These are phyloP conservation scores for Radopholus similis DNA, from an alignment of 1,140 invertebrate species.

Conservation along the genomic window DNA sequence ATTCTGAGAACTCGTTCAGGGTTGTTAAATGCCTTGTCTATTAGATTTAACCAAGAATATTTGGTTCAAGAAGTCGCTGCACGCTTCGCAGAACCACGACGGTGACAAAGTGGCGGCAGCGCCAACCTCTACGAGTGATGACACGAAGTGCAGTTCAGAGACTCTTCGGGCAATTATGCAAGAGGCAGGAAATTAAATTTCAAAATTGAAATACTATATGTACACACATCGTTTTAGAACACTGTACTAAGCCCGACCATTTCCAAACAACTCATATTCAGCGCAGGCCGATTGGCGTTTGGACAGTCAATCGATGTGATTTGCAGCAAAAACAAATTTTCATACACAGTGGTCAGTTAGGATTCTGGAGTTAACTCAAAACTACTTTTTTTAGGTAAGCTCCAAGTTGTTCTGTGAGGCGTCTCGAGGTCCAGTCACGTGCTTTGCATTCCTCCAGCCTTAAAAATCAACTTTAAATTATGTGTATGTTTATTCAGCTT, in stretches of 20 bases:
- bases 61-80: too few species aligned
- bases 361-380: background rate
- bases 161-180: slow-evolving; percentile 47
- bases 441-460: slow-evolving; percentile 45
- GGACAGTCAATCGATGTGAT: slow-evolving; percentile 48
- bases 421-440: slow-evolving; percentile 38
- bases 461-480: background rate
- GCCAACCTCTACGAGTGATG: too few species aligned
- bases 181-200: slow-evolving; percentile 30
- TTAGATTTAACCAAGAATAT: too few species aligned
- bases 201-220: background rate
- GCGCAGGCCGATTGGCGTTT: slow-evolving; percentile 44
- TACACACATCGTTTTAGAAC: slow-evolving; percentile 37
- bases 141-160: slow-evolving; percentile 47
- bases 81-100: slow-evolving; percentile 13
- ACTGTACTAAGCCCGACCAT: slow-evolving; percentile 50
- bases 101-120: slow-evolving; percentile 23
- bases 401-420: slow-evolving; percentile 51
- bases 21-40: too few species aligned
- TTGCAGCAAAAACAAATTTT: slow-evolving; percentile 44
- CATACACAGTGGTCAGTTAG: slow-evolving; percentile 39
- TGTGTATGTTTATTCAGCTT: background rate
- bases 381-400: background rate
- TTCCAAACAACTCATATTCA: slow-evolving; percentile 50
- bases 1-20: slow-evolving; percentile 45